A percentile compares a stretch with the other conserved stretches of the same genome.
Conservation (phyloP, 2,113 vertebrate species). For the Galemys pyrenaicus region DNA sequence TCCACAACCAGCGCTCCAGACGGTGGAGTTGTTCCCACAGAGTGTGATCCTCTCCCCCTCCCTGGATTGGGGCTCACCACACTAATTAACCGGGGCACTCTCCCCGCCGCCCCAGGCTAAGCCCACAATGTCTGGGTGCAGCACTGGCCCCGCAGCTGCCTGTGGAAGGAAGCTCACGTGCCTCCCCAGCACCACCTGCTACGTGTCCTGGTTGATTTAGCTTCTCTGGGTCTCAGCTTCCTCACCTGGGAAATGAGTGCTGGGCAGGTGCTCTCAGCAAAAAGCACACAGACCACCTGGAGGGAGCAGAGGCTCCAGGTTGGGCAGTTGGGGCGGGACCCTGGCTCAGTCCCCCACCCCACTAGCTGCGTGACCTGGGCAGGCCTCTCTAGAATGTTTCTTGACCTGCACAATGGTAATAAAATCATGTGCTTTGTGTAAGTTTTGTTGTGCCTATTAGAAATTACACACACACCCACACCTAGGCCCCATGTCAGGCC, state of each 20-base stretch:
- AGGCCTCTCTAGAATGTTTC: not conserved
- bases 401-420: not conserved
- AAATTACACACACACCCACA: not conserved
- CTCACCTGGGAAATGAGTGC: not conserved
- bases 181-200: not conserved
- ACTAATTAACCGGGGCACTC: not conserved
- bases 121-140: not conserved
- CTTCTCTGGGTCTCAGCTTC: not conserved
- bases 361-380: not conserved
- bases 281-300: not conserved
- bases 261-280: not conserved
- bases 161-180: not conserved
- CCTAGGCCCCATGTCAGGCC: not conserved
- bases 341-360: too few relatives aligned
- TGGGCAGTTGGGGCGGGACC: not conserved
- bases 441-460: not conserved
- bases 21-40: not conserved
- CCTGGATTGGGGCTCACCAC: rapidly evolving
- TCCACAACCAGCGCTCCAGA: rapidly evolving
- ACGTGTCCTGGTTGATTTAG: not conserved
- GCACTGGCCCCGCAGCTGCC: not conserved
- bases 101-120: too few relatives aligned
- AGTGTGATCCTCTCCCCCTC: rapidly evolving
- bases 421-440: too few relatives aligned
- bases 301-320: not conserved